Evolutionary conservation across 2,888 invertebrate genomes (phyloP).

Genomic region (Phalangium opilio): DNA sequence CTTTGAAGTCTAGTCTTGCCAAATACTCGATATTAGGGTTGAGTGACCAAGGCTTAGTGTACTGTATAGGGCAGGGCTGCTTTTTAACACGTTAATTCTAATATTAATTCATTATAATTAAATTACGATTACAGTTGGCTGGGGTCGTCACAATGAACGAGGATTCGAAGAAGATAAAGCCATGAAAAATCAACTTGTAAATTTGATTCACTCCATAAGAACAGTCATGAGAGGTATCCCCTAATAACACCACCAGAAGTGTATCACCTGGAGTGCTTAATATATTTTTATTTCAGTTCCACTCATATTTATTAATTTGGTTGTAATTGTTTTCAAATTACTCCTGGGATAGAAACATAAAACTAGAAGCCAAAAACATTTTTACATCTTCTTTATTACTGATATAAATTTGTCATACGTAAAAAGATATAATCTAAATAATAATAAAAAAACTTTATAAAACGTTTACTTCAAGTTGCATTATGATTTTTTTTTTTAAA

Average conservation of each 20-base stretch:
- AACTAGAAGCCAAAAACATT: not conserved
- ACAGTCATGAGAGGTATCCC: constrained; percentile 98
- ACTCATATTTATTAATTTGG: constrained; percentile 71
- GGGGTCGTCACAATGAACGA: constrained; percentile 50
- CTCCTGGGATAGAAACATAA: constrained; percentile 60
- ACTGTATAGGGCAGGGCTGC: too few species aligned
- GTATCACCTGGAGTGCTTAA: not conserved
- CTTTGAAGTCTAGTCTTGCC: too few species aligned
- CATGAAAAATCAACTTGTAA: constrained; percentile 73
- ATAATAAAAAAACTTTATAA: too few species aligned
- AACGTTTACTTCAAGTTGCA: too few species aligned
- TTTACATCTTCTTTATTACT: too few species aligned
- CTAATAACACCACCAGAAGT: too few species aligned
- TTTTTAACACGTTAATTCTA: too few species aligned
- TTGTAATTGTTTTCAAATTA: constrained; percentile 72
- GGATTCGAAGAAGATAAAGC: constrained; percentile 68
- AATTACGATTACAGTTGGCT: constrained; percentile 54
- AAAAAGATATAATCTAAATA: too few species aligned
- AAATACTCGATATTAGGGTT: not conserved
- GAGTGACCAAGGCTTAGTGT: not conserved
- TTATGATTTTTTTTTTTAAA: too few species aligned
- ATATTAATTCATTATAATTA: constrained; percentile 5
- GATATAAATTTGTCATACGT: too few species aligned
- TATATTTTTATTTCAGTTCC: constrained; percentile 66
- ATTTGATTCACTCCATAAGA: constrained; percentile 79